Percentiles rank a stretch among this genome's conserved stretches.
phyloP scores from a whole-genome alignment of 2,888 invertebrate genomes.

The Agonum fuliginosum region DNA sequence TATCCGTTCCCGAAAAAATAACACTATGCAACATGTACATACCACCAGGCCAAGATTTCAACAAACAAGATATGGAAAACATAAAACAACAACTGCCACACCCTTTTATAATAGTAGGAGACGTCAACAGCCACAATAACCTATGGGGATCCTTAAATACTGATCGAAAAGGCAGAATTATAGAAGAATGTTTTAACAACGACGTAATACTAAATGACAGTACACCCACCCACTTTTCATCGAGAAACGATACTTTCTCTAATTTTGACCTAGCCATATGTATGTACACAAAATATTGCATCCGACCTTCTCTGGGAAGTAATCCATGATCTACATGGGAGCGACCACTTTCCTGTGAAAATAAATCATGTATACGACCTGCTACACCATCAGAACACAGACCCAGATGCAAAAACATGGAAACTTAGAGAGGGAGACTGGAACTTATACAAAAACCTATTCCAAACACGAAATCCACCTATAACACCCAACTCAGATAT shows the following conservation, averaged over 20 bases:
- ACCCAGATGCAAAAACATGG: constrained; percentile 58
- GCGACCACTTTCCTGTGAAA: constrained; percentile 62
- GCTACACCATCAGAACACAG: background rate
- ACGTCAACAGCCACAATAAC: constrained; percentile 61
- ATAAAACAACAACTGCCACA: constrained; percentile 60
- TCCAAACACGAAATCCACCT: constrained; percentile 11
- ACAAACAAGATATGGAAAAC: constrained; percentile 6
- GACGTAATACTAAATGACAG: background rate
- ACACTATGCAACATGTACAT: constrained; percentile 61
- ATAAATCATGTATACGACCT: constrained; percentile 17
- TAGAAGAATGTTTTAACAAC: constrained; percentile 50
- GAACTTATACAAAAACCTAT: background rate
- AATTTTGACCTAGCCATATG: constrained; percentile 61
- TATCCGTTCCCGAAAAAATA: constrained; percentile 38
- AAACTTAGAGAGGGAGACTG: constrained; percentile 60
- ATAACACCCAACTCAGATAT: background rate
- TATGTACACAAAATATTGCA: constrained; percentile 51
- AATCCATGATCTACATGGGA: constrained; percentile 45
- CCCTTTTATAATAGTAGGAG: constrained; percentile 60
- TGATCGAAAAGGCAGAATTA: constrained; percentile 57
- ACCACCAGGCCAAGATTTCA: constrained; percentile 14
- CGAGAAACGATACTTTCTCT: constrained; percentile 37
- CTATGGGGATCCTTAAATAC: constrained; percentile 60
- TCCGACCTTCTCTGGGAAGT: constrained; percentile 46
- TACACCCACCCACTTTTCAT: too few relatives aligned